Evolutionary conservation across 2,888 invertebrate species (phyloP).

Genomic region (Pristionchus maxplancki): DNA sequence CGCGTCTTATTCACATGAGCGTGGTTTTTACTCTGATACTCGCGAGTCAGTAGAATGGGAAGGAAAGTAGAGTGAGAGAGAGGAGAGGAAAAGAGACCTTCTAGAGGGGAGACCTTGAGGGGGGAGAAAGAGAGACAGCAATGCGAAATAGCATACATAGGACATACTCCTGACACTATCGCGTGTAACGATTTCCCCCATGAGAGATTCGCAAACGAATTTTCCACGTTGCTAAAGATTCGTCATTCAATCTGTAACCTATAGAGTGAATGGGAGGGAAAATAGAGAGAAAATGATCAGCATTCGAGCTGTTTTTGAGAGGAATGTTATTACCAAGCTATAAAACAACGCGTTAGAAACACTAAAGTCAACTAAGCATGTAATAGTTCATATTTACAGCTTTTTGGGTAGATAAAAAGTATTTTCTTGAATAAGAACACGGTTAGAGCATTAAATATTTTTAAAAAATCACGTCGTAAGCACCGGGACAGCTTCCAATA

Average conservation of each 20-base stretch:
- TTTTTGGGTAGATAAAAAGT: neutral
- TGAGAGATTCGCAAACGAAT: slow-evolving; percentile 47
- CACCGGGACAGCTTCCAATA: neutral
- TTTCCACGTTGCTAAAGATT: slow-evolving; percentile 32
- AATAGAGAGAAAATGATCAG: neutral
- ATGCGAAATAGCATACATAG: neutral
- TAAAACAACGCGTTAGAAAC: neutral
- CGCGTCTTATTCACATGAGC: neutral
- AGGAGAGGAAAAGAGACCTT: slow-evolving; percentile 2
- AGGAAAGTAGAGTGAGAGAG: neutral
- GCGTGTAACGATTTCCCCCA: slow-evolving; percentile 20
- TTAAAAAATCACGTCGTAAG: neutral
- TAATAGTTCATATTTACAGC: neutral
- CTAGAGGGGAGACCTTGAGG: neutral
- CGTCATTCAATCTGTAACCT: slow-evolving; percentile 6
- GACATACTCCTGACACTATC: slow-evolving; percentile 26
- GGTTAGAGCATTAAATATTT: neutral
- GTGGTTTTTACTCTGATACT: slow-evolving; percentile 10
- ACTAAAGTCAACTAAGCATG: neutral
- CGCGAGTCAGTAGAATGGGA: neutral
- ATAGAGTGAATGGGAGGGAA: neutral
- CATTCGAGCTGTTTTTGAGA: neutral
- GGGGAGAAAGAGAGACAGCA: slow-evolving; percentile 12
- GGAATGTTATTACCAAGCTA: neutral
- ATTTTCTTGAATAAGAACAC: neutral